Evolutionary conservation across 2,113 vertebrate species (phyloP), one percentile per base, ranked within the genome.

Genomic region (Saccopteryx bilineata): DNA sequence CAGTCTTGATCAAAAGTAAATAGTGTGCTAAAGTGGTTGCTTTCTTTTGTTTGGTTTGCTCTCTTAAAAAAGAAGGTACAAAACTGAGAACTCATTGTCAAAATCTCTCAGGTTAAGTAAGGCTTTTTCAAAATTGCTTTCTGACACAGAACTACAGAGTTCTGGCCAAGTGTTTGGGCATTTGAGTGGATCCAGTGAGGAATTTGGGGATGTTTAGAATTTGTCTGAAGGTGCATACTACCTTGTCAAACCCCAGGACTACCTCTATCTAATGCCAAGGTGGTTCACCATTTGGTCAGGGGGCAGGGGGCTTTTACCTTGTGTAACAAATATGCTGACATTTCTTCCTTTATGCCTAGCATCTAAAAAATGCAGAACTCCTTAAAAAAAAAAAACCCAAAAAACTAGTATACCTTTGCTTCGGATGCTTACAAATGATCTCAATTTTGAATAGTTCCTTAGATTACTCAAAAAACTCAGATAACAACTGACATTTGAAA

Each of bases 391-490:
- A 93, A 31, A 50, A 9, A 66, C 12, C 60, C 13, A 39, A 39
- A 39, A 39, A 39, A 39, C 39, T 39, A 33, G 26, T 68, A 66
- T 2, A 80, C 7, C 56, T 93, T 95, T 90, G 46, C 19, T 61
- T 79, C 83, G 93, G 61, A 48, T n/a, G 65, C 33, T 89, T 82
- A 52, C 21, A 95, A 75, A 87, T 71, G 21, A 71, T 52, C 65
- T 93, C 66, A 92, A 56, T 93, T 96, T 71, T 87, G 90, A 95
- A 82, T 87, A 17, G 12, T 56, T 89, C n/a, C 56, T 52, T 68
- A 88, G 12, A 71, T 80, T 46, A 39, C 19, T 39, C 11, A 78
- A 71, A 93, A 94, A 93, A 54, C 39, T 76, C 66, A 93, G 14
- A 61, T n/a, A 58, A 92, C 56, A 89, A 81, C 19, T 7, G 12